Base-by-base conservation (phyloP, 1,140 invertebrate species). In the Diorhabda elongata region DNA sequence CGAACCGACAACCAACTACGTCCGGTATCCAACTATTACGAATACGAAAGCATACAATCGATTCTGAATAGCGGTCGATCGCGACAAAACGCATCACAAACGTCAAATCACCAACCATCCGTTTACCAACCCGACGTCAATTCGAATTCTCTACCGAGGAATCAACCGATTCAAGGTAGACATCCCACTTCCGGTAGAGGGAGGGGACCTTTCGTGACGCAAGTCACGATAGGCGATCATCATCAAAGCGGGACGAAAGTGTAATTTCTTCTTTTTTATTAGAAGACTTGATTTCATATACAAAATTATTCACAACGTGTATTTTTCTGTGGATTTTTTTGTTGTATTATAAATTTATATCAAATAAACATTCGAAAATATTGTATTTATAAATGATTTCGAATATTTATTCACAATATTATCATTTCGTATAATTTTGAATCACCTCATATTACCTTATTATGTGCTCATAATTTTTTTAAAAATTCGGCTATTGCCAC, bases 21-120 rank as follows among this genome's bases (percentile, higher is more conserved):
- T 6, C 91, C 91, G 8, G 86, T 90, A 66, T 92, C 91, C 71
- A 93, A 91, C 80, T 93, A 89, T 81, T 93, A 91, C 78, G 92
- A 93, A 81, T 93, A 93, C 80, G 92, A 93, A 78, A 91, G 86
- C 71, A 87, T 91, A 11, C 89, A 91, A 74, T 87, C 83, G 4
- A 77, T 84, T 26, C 77, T 86, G 66, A 78, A 81, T 68, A 72
- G 68, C 43, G 69, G 73, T 84, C 58, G 42, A 42, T 6, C 59
- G 8, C 68, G 73, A 11, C 73, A 71, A 58, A 70, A 69, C 44
- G 45, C 68, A 52, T 41, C 69, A 3, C 44, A 69, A 26, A 45
- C n/a, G 70, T 70, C 45, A 61, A 63, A 6, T 66, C 68, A 74
- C 45, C 70, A 74, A 61, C 58, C 59, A 41, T 63, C 71, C 3